Percentiles rank a stretch among this genome's conserved stretches.
These are phyloP conservation scores for Spondyliosoma cantharus DNA, from an alignment of 2,797 vertebrate species.

Conservation along the genomic window DNA sequence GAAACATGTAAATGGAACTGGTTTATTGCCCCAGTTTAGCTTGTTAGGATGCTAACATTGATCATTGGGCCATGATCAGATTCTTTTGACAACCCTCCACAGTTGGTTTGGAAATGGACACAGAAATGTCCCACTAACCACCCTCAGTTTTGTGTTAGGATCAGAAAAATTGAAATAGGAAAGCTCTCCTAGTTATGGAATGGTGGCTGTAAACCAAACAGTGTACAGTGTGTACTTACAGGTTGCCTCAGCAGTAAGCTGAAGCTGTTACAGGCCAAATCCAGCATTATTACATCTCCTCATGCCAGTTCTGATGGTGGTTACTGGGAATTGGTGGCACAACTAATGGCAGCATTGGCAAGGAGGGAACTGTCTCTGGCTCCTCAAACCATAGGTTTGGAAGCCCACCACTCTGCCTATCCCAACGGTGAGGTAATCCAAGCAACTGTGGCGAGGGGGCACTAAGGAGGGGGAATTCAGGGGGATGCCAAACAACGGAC, in stretches of 20 bases:
- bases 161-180: neutral
- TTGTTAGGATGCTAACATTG: too few species aligned
- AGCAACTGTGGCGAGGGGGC: neutral
- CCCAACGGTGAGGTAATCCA: neutral
- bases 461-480: too few species aligned
- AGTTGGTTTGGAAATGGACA: neutral
- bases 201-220: neutral
- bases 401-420: neutral
- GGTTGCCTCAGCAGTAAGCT: neutral
- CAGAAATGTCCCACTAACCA: neutral
- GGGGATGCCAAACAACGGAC: too few species aligned
- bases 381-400: neutral
- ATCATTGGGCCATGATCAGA: too few species aligned
- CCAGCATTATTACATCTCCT: neutral
- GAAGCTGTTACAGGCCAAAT: neutral
- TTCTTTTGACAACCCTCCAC: neutral
- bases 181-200: neutral
- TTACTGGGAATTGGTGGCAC: neutral
- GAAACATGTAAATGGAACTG: too few species aligned
- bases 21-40: too few species aligned
- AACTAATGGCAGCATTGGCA: neutral
- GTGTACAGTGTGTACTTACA: neutral
- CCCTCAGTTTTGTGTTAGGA: neutral
- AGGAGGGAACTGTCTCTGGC: neutral
- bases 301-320: constrained; percentile 1